phyloP scores from a whole-genome alignment of 2,113 vertebrate species.

The Azemiops feae region DNA sequence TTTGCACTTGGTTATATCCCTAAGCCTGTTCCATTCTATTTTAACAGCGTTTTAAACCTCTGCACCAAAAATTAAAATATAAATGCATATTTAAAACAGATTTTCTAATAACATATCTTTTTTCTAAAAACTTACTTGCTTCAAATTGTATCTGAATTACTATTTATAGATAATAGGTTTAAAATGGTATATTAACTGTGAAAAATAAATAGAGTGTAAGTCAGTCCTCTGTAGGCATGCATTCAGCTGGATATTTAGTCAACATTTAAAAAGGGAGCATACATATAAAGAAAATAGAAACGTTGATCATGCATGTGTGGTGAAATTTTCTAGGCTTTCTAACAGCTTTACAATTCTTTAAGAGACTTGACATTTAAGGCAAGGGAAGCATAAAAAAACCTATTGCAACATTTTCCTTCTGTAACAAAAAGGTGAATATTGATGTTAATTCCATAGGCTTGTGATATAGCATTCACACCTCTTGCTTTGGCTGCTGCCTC shows the following conservation, averaged over 20 bases:
- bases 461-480: constrained; percentile 62
- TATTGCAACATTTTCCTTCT: constrained; percentile 59
- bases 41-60: neutral
- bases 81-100: neutral
- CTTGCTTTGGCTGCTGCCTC: constrained; percentile 53
- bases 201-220: neutral
- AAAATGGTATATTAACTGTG: neutral
- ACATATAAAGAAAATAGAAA: neutral
- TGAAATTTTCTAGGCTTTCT: constrained; percentile 5
- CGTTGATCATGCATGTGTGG: accelerated
- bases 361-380: constrained; percentile 37
- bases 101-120: neutral
- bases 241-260: accelerated
- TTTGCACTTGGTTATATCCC: neutral
- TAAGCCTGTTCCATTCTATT: neutral
- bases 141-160: neutral
- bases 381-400: constrained; percentile 23
- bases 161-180: neutral
- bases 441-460: constrained; percentile 60
- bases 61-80: neutral
- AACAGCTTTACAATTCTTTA: constrained; percentile 24
- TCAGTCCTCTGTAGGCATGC: neutral
- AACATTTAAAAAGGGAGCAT: neutral
- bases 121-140: neutral
- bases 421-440: constrained; percentile 45